These are phyloP conservation scores for Ips typographus DNA, from an alignment of 1,140 invertebrate species.

Conservation along the genomic window DNA sequence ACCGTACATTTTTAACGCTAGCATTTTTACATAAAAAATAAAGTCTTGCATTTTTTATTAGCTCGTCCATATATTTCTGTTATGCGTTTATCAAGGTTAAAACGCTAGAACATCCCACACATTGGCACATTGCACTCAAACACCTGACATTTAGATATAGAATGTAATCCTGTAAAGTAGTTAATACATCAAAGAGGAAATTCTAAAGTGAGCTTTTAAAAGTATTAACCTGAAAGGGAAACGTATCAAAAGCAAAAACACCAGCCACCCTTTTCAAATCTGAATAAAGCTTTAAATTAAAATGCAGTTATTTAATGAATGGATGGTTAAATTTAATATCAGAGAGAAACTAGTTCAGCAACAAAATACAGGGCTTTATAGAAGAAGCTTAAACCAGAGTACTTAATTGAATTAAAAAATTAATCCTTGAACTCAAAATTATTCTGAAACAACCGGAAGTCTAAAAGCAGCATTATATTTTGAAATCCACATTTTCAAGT, in stretches of 20 bases:
- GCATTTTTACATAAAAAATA: conserved; percentile 30
- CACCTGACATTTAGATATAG: no score
- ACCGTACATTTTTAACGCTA: conserved; percentile 18
- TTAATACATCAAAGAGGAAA: no score
- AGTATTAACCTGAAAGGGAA: no score
- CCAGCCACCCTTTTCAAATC: no score
- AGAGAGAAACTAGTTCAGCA: conserved; percentile 22
- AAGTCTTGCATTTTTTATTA: conserved; percentile 21
- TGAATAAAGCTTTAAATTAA: no score
- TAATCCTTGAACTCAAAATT: neutral
- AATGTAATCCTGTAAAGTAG: no score
- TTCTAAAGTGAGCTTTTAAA: no score
- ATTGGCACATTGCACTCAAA: no score
- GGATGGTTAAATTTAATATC: conserved; percentile 24
- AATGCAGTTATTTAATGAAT: no score
- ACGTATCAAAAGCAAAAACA: no score
- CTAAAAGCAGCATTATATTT: neutral
- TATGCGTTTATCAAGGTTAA: no score
- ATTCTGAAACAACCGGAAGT: neutral
- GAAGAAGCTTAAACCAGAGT: conserved; percentile 15
- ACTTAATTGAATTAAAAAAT: conserved; percentile 2
- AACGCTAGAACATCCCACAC: no score
- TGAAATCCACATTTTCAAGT: conserved; percentile 4
- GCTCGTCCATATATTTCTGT: neutral
- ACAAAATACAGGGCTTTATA: conserved; percentile 18